Conservation (phyloP, 2,113 vertebrate genomes). For the Paedocypris sp. region DNA sequence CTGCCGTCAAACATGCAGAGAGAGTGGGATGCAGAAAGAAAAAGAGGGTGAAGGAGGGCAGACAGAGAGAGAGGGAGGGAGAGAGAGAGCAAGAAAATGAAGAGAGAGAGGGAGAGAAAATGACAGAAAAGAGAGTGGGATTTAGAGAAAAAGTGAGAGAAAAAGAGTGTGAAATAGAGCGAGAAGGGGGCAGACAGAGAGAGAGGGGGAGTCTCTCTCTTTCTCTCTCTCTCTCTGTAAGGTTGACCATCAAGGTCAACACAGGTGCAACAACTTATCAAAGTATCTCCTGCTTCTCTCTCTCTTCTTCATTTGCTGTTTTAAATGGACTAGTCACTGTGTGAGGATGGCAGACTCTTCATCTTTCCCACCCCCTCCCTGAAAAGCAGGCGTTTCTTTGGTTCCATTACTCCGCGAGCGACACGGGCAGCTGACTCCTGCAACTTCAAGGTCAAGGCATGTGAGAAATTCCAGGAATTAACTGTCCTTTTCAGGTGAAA, state of each 20-base stretch:
- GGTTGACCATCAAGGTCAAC: slow-evolving; percentile 89
- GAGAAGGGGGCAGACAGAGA: too few relatives aligned
- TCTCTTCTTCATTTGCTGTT: slow-evolving; percentile 55
- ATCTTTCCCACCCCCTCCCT: slow-evolving; percentile 52
- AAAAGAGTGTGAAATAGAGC: too few relatives aligned
- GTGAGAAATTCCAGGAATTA: slow-evolving; percentile 50
- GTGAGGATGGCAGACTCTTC: slow-evolving; percentile 62
- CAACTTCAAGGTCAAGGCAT: slow-evolving; percentile 57
- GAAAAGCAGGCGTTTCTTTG: slow-evolving; percentile 40
- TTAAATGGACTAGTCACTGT: slow-evolving; percentile 80
- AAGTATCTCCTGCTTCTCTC: slow-evolving; percentile 69
- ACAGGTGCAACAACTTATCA: slow-evolving; percentile 87
- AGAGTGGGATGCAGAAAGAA: too few relatives aligned
- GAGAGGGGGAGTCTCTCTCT: slow-evolving; percentile 62
- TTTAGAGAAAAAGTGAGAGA: too few relatives aligned
- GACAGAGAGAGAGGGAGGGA: too few relatives aligned
- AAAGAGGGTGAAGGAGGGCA: too few relatives aligned
- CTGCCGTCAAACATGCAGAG: too few relatives aligned
- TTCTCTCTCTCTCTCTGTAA: slow-evolving; percentile 43
- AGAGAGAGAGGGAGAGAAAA: too few relatives aligned
- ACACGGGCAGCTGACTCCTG: slow-evolving; percentile 24
- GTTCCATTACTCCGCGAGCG: slow-evolving; percentile 50
- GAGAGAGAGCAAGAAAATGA: too few relatives aligned
- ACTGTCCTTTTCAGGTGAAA: slow-evolving; percentile 50
- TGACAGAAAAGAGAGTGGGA: too few relatives aligned